These are phyloP conservation scores for Hemiscyllium ocellatum DNA, from an alignment of 2,113 vertebrate genomes.

Conservation along the genomic window DNA sequence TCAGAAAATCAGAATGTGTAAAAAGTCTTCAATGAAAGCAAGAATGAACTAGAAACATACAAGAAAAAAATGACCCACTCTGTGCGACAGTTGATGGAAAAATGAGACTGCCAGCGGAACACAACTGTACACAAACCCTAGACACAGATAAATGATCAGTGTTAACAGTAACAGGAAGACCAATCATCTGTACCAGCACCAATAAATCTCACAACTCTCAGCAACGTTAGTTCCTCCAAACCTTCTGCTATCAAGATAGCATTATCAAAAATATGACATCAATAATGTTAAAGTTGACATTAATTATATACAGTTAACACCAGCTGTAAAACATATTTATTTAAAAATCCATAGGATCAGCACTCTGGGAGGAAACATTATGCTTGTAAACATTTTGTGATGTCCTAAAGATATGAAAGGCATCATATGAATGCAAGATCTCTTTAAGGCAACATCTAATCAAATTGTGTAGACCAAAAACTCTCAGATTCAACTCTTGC, in stretches of 20 bases:
- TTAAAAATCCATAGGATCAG: neutral
- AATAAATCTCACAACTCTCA: neutral
- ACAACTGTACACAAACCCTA: neutral
- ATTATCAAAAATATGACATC: neutral
- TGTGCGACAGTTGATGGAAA: neutral
- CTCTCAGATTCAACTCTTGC: neutral
- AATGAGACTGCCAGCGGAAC: neutral
- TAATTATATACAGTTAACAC: conserved; percentile 16
- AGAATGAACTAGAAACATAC: neutral
- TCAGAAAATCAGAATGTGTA: neutral
- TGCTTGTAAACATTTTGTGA: neutral
- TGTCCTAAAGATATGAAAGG: neutral
- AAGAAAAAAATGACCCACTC: neutral
- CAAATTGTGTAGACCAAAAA: neutral
- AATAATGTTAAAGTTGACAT: neutral
- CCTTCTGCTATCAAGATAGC: neutral
- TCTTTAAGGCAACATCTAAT: neutral
- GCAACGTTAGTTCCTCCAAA: neutral
- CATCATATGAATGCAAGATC: neutral
- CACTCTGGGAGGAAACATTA: neutral
- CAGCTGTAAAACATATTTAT: neutral
- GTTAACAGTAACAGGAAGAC: neutral
- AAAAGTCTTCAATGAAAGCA: neutral
- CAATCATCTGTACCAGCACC: neutral
- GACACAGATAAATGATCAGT: conserved; percentile 16